Base-by-base conservation (phyloP, 1,140 invertebrate species). In the Aethina tumida region DNA sequence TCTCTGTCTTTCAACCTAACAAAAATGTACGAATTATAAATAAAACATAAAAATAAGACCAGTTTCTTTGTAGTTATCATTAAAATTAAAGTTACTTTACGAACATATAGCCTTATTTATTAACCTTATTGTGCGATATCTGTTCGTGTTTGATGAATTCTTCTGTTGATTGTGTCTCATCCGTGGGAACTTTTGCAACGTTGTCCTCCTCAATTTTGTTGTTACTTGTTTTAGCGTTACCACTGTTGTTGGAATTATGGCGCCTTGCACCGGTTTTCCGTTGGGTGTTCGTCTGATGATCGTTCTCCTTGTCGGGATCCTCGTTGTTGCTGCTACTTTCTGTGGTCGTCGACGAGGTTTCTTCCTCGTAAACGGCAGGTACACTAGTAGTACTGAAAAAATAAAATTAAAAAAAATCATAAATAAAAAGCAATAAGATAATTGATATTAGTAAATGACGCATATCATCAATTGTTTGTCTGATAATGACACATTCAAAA, bases 281-380 rank as follows among this genome's bases (percentile, higher is more conserved):
- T 35, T 39, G n/a, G 17, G 16, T 45, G 36, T 37, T 36, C 25
- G 37, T 35, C 31, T 19, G 29, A 14, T 52, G 47, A 33, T 51
- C 47, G 35, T 41, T 38, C 41, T 49, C 50, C 49, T 59, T 60
- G 14, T 59, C 55, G 20, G 44, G 41, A 36, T 60, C 58, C 10
- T 57, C 55, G 28, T 52, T 52, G 43, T 53, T 58, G 12, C 43
- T 44, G 22, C 51, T 52, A 45, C 44, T 50, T 51, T 83, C 79
- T 7, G 79, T 81, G 4, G 79, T 82, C 0, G 79, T 81, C 1
- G 80, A 81, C 7, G 77, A 81, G 2, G 75, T 75, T 47, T 82
- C 79, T 51, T 80, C 77, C 53, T 78, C 75, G n/a, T n/a, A n/a
- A 7, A 64, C 66, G 41, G 60, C 67, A 43, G 62, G 58, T 43